phyloP scores from a whole-genome alignment of 2,113 vertebrate genomes.

The Pteropus alecto region DNA sequence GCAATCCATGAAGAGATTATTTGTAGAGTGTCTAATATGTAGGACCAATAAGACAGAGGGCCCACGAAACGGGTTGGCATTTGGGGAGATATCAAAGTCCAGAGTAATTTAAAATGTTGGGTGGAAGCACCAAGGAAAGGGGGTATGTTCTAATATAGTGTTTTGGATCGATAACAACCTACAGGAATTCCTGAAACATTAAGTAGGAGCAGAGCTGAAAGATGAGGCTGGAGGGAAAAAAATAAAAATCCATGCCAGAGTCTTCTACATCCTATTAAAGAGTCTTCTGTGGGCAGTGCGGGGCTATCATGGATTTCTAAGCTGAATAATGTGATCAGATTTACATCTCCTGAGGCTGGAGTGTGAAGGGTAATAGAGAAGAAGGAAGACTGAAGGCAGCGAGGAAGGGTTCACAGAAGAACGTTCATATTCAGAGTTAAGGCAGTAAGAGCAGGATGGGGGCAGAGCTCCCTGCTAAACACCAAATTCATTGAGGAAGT shows the following conservation, averaged over 20 bases:
- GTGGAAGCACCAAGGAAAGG: background rate
- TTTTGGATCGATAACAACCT: background rate
- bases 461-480: background rate
- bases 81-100: background rate
- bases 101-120: background rate
- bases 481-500: background rate
- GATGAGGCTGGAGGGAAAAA: background rate
- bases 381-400: background rate
- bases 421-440: background rate
- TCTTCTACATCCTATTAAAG: background rate
- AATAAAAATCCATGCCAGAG: background rate
- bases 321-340: too few species aligned
- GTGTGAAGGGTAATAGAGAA: background rate
- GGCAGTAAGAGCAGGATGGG: background rate
- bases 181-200: background rate
- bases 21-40: background rate
- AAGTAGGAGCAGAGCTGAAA: background rate
- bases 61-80: background rate
- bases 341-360: background rate
- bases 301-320: background rate
- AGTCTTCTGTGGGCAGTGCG: background rate
- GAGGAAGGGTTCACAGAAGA: background rate
- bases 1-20: background rate
- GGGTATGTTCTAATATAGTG: background rate
- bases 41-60: background rate